Base-by-base conservation (phyloP, 2,113 vertebrate genomes). In the Silurus glanis region DNA sequence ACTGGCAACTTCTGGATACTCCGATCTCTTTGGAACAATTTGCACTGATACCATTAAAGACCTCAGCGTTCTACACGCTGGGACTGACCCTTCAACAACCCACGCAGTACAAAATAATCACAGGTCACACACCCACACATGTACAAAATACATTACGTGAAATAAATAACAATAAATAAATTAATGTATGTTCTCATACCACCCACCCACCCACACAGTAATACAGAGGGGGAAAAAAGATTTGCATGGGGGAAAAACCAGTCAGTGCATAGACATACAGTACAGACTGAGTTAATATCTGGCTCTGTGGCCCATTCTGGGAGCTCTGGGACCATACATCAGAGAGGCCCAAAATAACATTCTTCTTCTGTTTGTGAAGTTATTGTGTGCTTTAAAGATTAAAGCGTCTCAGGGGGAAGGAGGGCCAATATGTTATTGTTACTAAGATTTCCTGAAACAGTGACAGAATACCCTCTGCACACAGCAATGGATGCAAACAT, bases 1-100 rank as follows among this genome's bases (percentile, higher is more conserved):
- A 19, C 0, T 94, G 94, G 95, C 93, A 95, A 79, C 92, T 94
- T 1, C 86, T 93, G 19, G 90, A 92, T 4, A 69, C 72, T 7
- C 80, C 87, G 0, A 0, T 91, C 59, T 9, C 85, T 0, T 0
- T 37, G 25, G 87, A 92, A 87, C 71, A 91, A 17, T 95, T 95
- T 1, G 93, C 94, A 83, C 83, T 87, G 49, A 91, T 83, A 62
- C 91, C 88, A 53, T 93, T 93, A 84, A 92, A 94, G 87, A 93
- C 93, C 0, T 92, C 94, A 0, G 91, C 93, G 49, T 94, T 94
- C 87, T 93, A 91, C 83, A 90, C 82, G 0, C 86, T 94, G 14
- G 92, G 92, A 16, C 87, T 94, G 80, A 90, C 59, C 74, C 90
- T 95, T 72, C 78, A 91, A 47, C 91, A 92, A 67, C 92, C 93